These are phyloP conservation scores for Pachymerium ferrugineum DNA, from an alignment of 2,888 invertebrate genomes.

Conservation along the genomic window DNA sequence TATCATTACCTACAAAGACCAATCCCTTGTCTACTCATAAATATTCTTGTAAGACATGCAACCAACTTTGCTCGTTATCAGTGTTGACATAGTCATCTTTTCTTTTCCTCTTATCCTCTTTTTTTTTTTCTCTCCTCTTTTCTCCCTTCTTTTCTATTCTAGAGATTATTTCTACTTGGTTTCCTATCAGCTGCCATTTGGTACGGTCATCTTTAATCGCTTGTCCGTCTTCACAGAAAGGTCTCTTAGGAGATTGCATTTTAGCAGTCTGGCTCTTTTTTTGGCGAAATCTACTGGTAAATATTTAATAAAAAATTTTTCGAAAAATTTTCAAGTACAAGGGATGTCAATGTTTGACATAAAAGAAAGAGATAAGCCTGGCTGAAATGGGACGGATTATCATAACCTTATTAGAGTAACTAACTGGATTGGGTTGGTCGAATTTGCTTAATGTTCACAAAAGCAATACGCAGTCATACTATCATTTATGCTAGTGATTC, in stretches of 20 bases:
- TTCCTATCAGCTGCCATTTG: neutral
- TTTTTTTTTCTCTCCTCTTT: neutral
- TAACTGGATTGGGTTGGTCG: too few species aligned
- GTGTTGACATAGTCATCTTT: slow-evolving; percentile 21
- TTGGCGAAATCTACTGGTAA: too few species aligned
- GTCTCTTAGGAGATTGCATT: neutral
- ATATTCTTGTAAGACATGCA: slow-evolving; percentile 17
- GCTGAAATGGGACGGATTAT: too few species aligned
- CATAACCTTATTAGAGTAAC: too few species aligned
- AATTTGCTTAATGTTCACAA: too few species aligned
- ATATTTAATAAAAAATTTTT: too few species aligned
- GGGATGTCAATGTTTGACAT: too few species aligned
- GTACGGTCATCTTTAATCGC: neutral
- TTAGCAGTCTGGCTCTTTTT: too few species aligned
- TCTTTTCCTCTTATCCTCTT: neutral
- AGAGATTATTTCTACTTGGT: neutral
- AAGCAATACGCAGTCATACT: too few species aligned
- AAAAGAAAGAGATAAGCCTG: too few species aligned
- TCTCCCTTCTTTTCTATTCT: neutral
- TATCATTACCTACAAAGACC: slow-evolving; percentile 12
- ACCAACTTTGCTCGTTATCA: slow-evolving; percentile 13
- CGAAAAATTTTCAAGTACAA: too few species aligned
- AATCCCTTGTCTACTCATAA: slow-evolving; percentile 4
- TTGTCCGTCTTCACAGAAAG: neutral
- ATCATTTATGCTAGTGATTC: too few species aligned